Base-by-base conservation (phyloP, 2,113 vertebrate genomes). In the Maccullochella peelii region DNA sequence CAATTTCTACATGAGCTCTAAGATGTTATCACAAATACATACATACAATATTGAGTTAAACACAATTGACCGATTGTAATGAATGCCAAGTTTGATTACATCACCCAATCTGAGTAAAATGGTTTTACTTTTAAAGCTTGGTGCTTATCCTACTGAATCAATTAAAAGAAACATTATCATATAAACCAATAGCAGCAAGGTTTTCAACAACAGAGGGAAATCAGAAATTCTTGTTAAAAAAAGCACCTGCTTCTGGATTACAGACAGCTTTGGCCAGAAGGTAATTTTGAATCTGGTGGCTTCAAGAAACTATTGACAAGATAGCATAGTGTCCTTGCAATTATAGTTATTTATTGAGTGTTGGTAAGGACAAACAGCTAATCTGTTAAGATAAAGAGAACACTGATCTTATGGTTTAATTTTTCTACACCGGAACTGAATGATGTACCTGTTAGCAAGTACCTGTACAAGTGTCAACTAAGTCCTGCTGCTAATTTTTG, bases 1-100 rank as follows among this genome's bases (percentile, higher is more conserved):
- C 92, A 92, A 73, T 30, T 82, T 85, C 25, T 77, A 61, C 75
- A 79, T 84, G 38, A 74, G 25, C 30, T 10, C 36, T 23, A 25
- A 25, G 9, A 70, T 54, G 33, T 12, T 61, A 27, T 33, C 27
- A 50, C 11, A 0, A 23, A 59, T 20, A 66, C n/a, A 80, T 9
- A 33, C 7, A 33, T 14, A 57, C 2, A 2, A 15, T 9, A 62
- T 15, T 40, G 5, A 79, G 8, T 33, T 63, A 2, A 69, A 40
- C 50, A 71, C 5, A 71, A 21, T 0, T 61, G 16, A 76, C 18
- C 27, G 5, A 44, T 21, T 71, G 23, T 15, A 21, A 55, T 52
- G 33, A 65, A 85, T n/a, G 23, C 8, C 25, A 68, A 49, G 50
- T 50, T 30, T 12, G 23, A 77, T 33, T 44, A 50, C 7, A 30